phyloP scores from a whole-genome alignment of 2,113 vertebrate species.

The Synodontis membranacea region DNA sequence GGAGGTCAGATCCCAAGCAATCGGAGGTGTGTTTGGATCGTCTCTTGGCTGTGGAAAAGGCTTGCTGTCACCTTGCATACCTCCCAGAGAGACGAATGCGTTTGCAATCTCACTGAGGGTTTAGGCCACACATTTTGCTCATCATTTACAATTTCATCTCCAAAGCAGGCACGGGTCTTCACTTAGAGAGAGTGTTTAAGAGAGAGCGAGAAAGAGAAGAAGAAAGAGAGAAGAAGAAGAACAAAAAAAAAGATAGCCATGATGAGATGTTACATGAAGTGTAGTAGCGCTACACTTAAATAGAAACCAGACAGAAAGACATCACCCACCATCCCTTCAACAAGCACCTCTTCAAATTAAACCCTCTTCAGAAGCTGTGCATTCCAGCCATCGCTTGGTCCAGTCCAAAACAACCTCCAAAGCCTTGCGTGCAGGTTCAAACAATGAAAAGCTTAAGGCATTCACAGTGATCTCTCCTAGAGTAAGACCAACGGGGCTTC shows the following conservation, averaged over 20 bases:
- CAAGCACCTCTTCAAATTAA: constrained; percentile 38
- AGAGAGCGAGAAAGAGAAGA: background rate
- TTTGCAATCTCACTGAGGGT: constrained; percentile 67
- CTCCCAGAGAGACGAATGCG: constrained; percentile 72
- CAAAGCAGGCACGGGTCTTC: constrained; percentile 4
- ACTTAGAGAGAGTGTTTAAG: background rate
- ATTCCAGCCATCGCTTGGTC: constrained; percentile 45
- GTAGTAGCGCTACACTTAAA: constrained; percentile 13
- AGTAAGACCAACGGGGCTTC: constrained; percentile 53
- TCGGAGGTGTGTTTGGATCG: constrained; percentile 72
- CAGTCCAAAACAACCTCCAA: constrained; percentile 43
- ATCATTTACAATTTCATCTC: constrained; percentile 23
- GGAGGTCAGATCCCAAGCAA: constrained; percentile 70
- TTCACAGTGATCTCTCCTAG: constrained; percentile 55
- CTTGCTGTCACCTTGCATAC: constrained; percentile 69
- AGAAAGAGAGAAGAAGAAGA: background rate
- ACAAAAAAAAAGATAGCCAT: background rate
- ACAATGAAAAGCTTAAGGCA: constrained; percentile 51
- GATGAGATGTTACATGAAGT: constrained; percentile 12
- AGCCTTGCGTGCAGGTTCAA: constrained; percentile 45
- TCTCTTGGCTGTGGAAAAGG: constrained; percentile 60
- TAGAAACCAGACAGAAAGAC: constrained; percentile 28
- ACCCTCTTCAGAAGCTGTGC: constrained; percentile 42
- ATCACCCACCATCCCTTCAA: constrained; percentile 25
- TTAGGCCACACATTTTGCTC: constrained; percentile 63